Conservation (phyloP, 2,113 vertebrate species). For the Perognathus longimembris region DNA sequence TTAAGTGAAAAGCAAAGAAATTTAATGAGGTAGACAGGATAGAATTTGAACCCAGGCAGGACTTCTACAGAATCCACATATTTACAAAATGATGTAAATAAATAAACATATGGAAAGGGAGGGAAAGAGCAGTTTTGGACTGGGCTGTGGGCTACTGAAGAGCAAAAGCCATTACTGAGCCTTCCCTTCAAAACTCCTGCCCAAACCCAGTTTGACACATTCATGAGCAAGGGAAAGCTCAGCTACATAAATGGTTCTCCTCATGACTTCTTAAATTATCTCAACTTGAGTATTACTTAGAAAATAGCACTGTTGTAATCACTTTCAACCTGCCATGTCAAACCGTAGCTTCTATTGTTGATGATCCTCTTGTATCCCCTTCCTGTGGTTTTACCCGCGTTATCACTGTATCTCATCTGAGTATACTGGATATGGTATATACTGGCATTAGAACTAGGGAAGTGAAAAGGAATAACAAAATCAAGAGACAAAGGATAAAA, state of each 20-base stretch:
- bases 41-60: background rate
- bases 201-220: background rate
- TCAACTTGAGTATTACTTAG: background rate
- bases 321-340: no score
- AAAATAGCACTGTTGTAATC: no score
- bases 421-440: no score
- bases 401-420: no score
- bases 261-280: background rate
- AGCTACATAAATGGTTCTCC: background rate
- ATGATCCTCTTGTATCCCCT: no score
- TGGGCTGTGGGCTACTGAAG: rapidly evolving
- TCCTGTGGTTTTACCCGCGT: no score
- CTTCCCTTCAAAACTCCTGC: background rate
- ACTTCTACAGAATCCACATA: background rate
- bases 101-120: background rate
- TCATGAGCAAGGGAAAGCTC: background rate
- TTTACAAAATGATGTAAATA: background rate
- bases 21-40: background rate
- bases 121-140: rapidly evolving
- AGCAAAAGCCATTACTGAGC: background rate
- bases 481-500: no score
- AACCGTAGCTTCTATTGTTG: no score
- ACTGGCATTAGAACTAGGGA: no score
- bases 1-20: background rate
- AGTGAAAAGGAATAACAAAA: no score